Base-by-base conservation (phyloP, 2,888 invertebrate species). In the Achlya flavicornis region DNA sequence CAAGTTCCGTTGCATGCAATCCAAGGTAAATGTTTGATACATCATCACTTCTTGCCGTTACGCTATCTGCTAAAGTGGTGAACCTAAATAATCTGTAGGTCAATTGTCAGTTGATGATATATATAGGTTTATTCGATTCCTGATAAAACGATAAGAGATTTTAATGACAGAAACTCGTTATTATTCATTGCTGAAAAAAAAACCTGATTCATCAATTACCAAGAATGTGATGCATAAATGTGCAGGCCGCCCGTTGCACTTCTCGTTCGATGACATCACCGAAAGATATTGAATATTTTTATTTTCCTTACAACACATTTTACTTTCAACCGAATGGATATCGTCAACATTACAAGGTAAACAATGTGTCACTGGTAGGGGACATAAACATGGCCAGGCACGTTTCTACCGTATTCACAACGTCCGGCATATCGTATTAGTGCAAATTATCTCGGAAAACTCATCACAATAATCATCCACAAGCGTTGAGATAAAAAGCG, bases 311-410 rank as follows among this genome's bases (percentile, higher is more conserved):
- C 53, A n/a, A 19, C 16, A 46, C 14, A 35, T 58, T 58, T 58
- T n/a, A 58, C 58, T 58, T 58, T 58, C 58, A 58, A 58, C 33
- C 35, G n/a, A 58, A 58, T 58, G 58, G 32, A 59, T 41, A 41
- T 41, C 59, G 59, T 68, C 65, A 70, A 67, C 61, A 69, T 66
- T 64, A 65, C 64, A 61, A 65, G 61, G 62, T 66, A 69, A 71
- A 68, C 63, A 66, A 53, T 69, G 66, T 65, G 63, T 68, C 67
- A 66, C 14, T 26, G 41, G 41, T 59, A 5, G 41, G 60, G 43
- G 19, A 19, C 41, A 3, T 38, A 60, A 60, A 60, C 60, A 43
- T 60, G 60, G 60, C 11, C 26, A 26, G 11, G 14, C 41, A 60
- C 16, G 41, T 60, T 60, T 26, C 41, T 35, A 41, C 60, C 41